phyloP scores from a whole-genome alignment of 2,113 vertebrate species.

The Silurus asotus region DNA sequence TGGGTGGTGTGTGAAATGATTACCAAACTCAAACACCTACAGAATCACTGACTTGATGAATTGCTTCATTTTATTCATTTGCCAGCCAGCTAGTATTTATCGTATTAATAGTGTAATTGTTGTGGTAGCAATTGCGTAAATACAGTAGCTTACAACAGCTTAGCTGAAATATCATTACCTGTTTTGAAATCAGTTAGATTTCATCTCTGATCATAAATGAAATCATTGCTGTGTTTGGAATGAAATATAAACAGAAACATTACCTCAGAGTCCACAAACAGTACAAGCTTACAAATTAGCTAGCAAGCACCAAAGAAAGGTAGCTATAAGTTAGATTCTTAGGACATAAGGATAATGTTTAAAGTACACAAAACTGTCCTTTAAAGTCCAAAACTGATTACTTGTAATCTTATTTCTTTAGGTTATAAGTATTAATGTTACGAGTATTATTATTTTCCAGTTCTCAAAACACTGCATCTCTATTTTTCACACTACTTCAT shows the following conservation, averaged over 20 bases:
- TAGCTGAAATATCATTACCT: background rate
- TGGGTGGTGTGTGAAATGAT: background rate
- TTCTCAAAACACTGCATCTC: background rate
- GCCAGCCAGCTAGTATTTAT: background rate
- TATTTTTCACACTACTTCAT: background rate
- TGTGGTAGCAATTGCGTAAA: background rate
- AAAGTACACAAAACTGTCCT: background rate
- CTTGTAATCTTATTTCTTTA: background rate
- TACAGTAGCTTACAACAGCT: background rate
- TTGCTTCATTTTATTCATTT: background rate
- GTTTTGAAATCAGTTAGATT: too few species aligned
- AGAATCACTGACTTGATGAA: background rate
- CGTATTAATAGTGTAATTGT: background rate
- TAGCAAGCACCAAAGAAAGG: background rate
- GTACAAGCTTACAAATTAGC: background rate
- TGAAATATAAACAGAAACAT: background rate
- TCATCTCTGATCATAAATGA: too few species aligned
- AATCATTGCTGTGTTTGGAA: background rate
- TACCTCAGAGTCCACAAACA: background rate
- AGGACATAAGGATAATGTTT: background rate
- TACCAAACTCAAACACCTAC: background rate
- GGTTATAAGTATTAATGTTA: background rate
- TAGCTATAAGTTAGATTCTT: background rate
- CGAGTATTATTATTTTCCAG: background rate
- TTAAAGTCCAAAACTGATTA: background rate